Conservation (phyloP, 92 coral and sea anemone species). For the Virgularia gustaviana region DNA sequence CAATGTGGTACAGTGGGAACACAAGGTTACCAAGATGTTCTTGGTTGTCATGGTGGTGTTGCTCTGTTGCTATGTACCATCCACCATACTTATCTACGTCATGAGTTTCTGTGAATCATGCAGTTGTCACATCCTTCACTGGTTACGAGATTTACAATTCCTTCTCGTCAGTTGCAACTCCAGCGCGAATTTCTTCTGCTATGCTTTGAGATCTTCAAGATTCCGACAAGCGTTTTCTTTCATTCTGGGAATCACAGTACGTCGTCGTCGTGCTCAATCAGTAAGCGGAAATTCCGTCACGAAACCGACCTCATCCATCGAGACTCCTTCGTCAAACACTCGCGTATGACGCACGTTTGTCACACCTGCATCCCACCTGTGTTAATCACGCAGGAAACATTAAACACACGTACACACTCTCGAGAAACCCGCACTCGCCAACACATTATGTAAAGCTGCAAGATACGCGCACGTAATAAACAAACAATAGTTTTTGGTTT, state of each 20-base stretch:
- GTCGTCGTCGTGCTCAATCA: too few relatives aligned
- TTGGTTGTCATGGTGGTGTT: constrained; percentile 55
- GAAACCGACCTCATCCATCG: too few relatives aligned
- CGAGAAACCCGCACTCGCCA: too few relatives aligned
- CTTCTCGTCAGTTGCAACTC: constrained; percentile 55
- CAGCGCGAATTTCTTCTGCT: constrained; percentile 62
- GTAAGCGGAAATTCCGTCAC: too few relatives aligned
- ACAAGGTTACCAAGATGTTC: constrained; percentile 29
- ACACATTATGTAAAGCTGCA: too few relatives aligned
- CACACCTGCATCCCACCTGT: too few relatives aligned
- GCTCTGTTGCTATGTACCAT: constrained; percentile 62
- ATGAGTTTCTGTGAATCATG: constrained; percentile 65
- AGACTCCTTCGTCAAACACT: too few relatives aligned
- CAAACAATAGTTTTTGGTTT: too few relatives aligned
- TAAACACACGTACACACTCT: too few relatives aligned
- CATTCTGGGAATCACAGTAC: constrained; percentile 14
- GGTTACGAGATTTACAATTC: constrained; percentile 75
- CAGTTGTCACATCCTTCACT: constrained; percentile 59
- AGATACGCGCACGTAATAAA: too few relatives aligned
- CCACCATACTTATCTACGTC: constrained; percentile 56
- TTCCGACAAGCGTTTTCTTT: constrained; percentile 10
- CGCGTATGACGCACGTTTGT: too few relatives aligned
- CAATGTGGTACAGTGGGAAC: constrained; percentile 14
- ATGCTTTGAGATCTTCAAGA: constrained; percentile 66
- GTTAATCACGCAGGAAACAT: too few relatives aligned